Conservation (phyloP, 2,797 vertebrate species). For the Novumbra hubbsi region DNA sequence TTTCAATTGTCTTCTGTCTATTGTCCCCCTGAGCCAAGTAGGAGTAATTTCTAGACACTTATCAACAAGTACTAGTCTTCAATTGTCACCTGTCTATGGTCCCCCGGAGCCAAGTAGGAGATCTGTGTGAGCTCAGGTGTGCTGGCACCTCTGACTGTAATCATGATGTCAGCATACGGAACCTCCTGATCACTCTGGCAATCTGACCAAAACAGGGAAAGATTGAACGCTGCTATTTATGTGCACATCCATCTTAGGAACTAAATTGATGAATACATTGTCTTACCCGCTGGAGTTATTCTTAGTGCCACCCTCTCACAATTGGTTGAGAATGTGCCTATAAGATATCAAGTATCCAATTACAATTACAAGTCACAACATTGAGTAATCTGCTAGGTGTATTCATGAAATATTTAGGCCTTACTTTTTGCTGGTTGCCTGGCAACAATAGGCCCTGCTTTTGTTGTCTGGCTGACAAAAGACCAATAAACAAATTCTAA, state of each 20-base stretch:
- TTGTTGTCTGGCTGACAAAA: slow-evolving; percentile 1
- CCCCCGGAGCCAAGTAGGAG: slow-evolving; percentile 48
- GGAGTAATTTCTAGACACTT: no score
- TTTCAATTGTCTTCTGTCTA: slow-evolving; percentile 58
- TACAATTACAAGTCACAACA: neutral
- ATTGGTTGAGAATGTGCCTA: slow-evolving; percentile 29
- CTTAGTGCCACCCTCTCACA: slow-evolving; percentile 20
- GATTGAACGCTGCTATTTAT: neutral
- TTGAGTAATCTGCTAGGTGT: neutral
- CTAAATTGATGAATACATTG: slow-evolving; percentile 9
- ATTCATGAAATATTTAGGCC: neutral
- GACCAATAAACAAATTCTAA: neutral
- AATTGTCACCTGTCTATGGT: slow-evolving; percentile 64
- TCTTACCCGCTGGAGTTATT: slow-evolving; percentile 21
- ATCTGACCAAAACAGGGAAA: slow-evolving; percentile 53
- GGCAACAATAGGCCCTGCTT: neutral
- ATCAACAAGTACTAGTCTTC: neutral
- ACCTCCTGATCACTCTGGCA: slow-evolving; percentile 76
- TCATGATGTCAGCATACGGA: slow-evolving; percentile 80
- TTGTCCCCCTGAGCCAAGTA: slow-evolving; percentile 54
- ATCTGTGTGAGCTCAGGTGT: slow-evolving; percentile 71
- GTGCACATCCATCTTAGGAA: neutral
- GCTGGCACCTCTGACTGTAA: slow-evolving; percentile 73
- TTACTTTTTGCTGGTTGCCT: slow-evolving; percentile 2
- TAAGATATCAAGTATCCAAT: neutral